Conservation (phyloP, 2,797 vertebrate species). For the Gymnothorax reevesii region DNA sequence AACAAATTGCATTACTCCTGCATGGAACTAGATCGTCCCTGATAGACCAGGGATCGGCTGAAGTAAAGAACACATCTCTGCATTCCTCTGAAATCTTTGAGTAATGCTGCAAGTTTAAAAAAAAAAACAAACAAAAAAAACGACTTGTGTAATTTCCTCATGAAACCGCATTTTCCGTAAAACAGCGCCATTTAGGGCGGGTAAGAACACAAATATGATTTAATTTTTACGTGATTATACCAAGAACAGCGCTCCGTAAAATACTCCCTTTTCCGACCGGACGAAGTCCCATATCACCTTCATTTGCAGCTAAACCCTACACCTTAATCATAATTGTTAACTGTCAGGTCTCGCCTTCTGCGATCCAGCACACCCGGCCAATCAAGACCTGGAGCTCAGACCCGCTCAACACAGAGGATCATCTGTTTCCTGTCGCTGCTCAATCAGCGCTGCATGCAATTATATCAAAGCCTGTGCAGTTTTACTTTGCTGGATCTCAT, state of each 20-base stretch:
- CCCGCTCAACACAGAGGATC: too few species aligned
- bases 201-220: not conserved
- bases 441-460: too few species aligned
- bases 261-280: not conserved
- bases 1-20: too few species aligned
- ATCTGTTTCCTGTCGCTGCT: too few species aligned
- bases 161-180: not conserved
- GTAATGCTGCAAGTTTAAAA: not conserved
- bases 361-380: too few species aligned
- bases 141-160: not conserved
- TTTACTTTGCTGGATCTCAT: too few species aligned
- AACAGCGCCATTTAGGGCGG: not conserved
- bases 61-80: not conserved
- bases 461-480: too few species aligned
- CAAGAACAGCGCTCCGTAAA: not conserved
- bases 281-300: not conserved
- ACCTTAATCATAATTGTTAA: constrained; percentile 3
- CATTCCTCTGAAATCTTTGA: not conserved
- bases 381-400: too few species aligned
- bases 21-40: too few species aligned
- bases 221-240: not conserved
- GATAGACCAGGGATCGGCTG: not conserved
- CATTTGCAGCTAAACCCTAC: not conserved
- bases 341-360: too few species aligned
- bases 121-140: not conserved